Evolutionary conservation across 2,888 invertebrate species (phyloP).

Genomic region (Cactoblastis cactorum): DNA sequence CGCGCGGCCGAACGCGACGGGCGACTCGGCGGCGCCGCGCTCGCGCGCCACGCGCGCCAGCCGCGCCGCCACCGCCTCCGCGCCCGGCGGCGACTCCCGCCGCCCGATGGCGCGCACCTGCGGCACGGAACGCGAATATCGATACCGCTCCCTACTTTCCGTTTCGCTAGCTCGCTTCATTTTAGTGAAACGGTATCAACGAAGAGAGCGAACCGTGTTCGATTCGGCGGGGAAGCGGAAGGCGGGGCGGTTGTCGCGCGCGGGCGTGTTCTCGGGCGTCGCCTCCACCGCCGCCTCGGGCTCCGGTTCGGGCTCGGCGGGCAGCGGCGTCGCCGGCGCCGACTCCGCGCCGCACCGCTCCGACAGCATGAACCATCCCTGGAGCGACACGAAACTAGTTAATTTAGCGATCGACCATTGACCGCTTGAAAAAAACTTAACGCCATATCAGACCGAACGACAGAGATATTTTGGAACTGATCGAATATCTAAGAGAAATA

Average conservation of each 20-base stretch:
- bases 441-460: no score
- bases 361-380: slow-evolving; percentile 62
- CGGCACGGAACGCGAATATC: no score
- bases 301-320: slow-evolving; percentile 59
- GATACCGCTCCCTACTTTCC: no score
- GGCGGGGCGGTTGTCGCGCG: slow-evolving; percentile 80
- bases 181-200: no score
- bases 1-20: slow-evolving; percentile 61
- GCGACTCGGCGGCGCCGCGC: slow-evolving; percentile 64
- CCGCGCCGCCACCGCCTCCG: slow-evolving; percentile 45
- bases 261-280: slow-evolving; percentile 92
- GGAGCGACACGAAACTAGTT: no score
- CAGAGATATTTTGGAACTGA: no score
- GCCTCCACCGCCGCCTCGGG: slow-evolving; percentile 94
- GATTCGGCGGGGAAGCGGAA: slow-evolving; percentile 80
- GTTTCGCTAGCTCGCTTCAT: no score
- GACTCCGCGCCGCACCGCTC: slow-evolving; percentile 68
- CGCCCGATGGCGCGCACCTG: slow-evolving; percentile 78
- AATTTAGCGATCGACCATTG: no score
- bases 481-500: no score
- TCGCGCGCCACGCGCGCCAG: slow-evolving; percentile 74
- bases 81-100: slow-evolving; percentile 80
- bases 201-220: slow-evolving; percentile 72
- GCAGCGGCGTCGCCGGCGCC: slow-evolving; percentile 71
- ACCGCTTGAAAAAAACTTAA: no score